Base-by-base conservation (phyloP, 2,113 vertebrate genomes). In the Chloroceryle aenea region DNA sequence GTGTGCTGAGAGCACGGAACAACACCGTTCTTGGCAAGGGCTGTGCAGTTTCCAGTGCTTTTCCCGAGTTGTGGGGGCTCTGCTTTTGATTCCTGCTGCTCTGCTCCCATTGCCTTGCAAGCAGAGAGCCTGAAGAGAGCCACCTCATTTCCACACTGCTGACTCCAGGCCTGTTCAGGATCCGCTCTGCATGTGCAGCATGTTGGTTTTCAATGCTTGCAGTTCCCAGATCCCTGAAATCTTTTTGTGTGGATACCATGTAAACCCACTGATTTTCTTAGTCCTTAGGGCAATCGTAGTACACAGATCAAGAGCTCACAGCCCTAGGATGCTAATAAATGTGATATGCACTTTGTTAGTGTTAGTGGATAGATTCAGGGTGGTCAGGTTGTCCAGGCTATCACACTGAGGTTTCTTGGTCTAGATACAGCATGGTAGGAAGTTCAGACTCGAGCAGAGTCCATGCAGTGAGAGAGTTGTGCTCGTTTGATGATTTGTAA, bases 131-230 rank as follows among this genome's bases (percentile, higher is more conserved):
- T 68, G 66, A 22, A 45, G 75, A 69, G 34, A 59, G 66, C 76
- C 85, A 59, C 93, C 50, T 80, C 0, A 0, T 76, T 83, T 69
- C 79, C 92, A 86, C 93, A 17, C 59, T 2, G 29, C 85, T 77
- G 87, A 23, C 71, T 78, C 58, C 38, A 1, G 48, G 66, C 66
- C 69, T 85, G 71, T 58, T 83, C 42, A 67, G 93, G 81, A 52
- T 76, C 58, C 89, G 71, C 58, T 74, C 81, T 93, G 94, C 95
- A 95, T 95, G 95, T 92, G 59, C 95, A 95, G 90, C 85, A 58
- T 72, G 1, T 59, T 85, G 67, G 27, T 90, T 69, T 76, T 66
- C 53, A 48, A 26, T 66, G 92, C 79, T 90, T 91, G 66, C 30
- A 12, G 0, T 34, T 36, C 50, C 67, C 63, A 61, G 72, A 62